phyloP scores from a whole-genome alignment of 1,140 invertebrate species.

The Gonioctena quinquepunctata region DNA sequence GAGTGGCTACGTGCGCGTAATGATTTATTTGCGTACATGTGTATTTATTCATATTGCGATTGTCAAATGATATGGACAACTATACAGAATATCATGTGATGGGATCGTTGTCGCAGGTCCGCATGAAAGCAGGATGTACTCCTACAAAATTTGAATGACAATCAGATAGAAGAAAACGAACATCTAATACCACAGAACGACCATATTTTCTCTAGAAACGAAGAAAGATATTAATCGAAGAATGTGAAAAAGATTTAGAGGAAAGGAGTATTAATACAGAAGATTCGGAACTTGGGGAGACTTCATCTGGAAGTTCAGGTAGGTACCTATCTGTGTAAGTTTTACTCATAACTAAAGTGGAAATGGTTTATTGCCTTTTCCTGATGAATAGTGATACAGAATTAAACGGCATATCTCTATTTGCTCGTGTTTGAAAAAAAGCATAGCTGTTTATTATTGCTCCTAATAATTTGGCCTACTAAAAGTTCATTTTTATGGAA shows the following conservation, averaged over 20 bases:
- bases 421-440: too few species aligned
- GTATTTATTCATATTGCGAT: slow-evolving; percentile 34
- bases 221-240: slow-evolving; percentile 12
- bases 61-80: slow-evolving; percentile 47
- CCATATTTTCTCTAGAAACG: slow-evolving; percentile 16
- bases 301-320: slow-evolving; percentile 56
- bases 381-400: too few species aligned
- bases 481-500: too few species aligned
- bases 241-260: neutral
- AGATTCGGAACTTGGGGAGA: slow-evolving; percentile 44
- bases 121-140: slow-evolving; percentile 40
- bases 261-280: slow-evolving; percentile 30
- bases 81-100: slow-evolving; percentile 44
- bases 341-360: too few species aligned
- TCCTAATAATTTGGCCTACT: too few species aligned
- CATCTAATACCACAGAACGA: slow-evolving; percentile 16
- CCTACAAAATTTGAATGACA: slow-evolving; percentile 43
- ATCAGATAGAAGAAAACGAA: slow-evolving; percentile 34
- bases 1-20: too few species aligned
- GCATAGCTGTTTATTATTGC: too few species aligned
- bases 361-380: too few species aligned
- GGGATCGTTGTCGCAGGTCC: slow-evolving; percentile 38
- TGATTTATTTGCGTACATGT: too few species aligned
- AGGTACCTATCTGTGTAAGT: too few species aligned
- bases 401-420: too few species aligned